phyloP scores from a whole-genome alignment of 2,113 vertebrate genomes.

The Cephalopterus ornatus region DNA sequence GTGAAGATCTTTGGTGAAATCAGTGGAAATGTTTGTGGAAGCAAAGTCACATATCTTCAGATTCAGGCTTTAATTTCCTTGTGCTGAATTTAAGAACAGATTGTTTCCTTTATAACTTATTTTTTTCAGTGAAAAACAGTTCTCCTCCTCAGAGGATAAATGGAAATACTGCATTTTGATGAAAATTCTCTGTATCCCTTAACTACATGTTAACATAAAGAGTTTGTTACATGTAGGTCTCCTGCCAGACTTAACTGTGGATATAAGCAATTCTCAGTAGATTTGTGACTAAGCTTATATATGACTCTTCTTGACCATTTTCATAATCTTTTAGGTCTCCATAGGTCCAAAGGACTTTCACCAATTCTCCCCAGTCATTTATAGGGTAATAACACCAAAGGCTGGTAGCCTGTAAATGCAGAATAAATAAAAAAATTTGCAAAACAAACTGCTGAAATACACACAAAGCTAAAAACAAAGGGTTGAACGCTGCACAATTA shows the following conservation, averaged over 20 bases:
- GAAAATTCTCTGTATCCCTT: not conserved
- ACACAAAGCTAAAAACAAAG: not conserved
- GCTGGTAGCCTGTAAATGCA: accelerated
- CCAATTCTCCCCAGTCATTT: not conserved
- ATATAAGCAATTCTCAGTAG: not conserved
- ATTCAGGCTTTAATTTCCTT: not conserved
- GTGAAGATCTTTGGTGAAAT: not conserved
- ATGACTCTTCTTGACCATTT: not conserved
- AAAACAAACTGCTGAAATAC: not conserved
- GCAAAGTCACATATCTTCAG: not conserved
- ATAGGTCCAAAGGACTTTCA: not conserved
- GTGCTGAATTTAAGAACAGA: not conserved
- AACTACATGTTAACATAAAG: not conserved
- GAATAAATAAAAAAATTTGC: not conserved
- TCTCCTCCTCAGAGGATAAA: not conserved
- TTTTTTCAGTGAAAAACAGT: not conserved
- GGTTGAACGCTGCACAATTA: not conserved
- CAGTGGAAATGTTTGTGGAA: not conserved
- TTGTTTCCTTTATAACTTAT: not conserved
- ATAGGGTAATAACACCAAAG: not conserved
- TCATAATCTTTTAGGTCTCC: not conserved
- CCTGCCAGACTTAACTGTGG: not conserved
- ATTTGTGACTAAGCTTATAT: not conserved
- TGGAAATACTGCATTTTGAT: not conserved
- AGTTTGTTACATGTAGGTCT: not conserved